phyloP scores from a whole-genome alignment of 2,888 invertebrate genomes.

The Chirona hameri region DNA sequence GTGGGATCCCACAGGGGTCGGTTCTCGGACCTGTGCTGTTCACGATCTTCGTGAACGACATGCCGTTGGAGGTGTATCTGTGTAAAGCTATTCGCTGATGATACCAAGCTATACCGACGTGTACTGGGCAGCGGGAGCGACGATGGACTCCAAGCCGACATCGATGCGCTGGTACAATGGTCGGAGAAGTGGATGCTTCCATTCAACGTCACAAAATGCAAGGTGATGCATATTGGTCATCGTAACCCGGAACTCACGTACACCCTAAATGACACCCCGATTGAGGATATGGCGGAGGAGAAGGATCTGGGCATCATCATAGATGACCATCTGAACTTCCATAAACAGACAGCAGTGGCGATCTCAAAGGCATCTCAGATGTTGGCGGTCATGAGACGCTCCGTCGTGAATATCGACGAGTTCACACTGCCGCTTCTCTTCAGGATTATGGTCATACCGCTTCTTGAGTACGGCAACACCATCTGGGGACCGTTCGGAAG shows the following conservation, averaged over 20 bases:
- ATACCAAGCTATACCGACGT: neutral
- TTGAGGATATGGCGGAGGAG: neutral
- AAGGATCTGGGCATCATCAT: neutral
- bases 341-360: too few species aligned
- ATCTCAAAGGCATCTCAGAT: neutral
- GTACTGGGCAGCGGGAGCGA: neutral
- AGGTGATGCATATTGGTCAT: too few species aligned
- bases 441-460: neutral
- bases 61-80: neutral
- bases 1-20: too few species aligned
- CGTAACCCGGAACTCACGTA: neutral
- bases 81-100: neutral
- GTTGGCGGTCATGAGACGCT: neutral
- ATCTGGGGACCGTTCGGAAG: neutral
- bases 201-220: neutral
- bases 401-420: too few species aligned
- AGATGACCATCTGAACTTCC: neutral
- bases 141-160: neutral
- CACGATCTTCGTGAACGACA: neutral
- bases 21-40: neutral
- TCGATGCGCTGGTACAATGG: neutral
- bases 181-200: neutral
- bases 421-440: neutral
- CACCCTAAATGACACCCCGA: neutral
- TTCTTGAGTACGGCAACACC: neutral